Conservation (phyloP, 2,113 vertebrate species). For the Engystomops pustulosus region DNA sequence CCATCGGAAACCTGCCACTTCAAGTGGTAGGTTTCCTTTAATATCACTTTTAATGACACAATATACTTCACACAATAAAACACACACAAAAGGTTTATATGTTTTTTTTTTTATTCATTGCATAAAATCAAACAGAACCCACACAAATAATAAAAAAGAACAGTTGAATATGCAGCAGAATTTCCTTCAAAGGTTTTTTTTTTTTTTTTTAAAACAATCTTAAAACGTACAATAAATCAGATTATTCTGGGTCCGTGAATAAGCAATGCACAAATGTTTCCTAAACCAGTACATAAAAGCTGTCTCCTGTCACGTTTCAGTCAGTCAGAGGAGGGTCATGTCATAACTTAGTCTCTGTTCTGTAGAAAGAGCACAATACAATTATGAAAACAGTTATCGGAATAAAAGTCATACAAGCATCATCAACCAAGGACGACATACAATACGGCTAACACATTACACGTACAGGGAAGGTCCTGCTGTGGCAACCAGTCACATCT, state of each 20-base stretch:
- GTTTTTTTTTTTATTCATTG: conserved; percentile 10
- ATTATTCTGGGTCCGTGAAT: conserved; percentile 43
- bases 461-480: too few relatives aligned
- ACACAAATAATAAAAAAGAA: conserved; percentile 19
- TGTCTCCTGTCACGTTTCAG: conserved; percentile 81
- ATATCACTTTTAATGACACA: too few relatives aligned
- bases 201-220: not conserved
- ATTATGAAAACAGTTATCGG: conserved; percentile 70
- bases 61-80: not conserved
- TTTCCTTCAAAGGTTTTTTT: not conserved
- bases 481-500: too few relatives aligned
- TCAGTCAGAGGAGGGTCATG: conserved; percentile 79
- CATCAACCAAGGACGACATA: conserved; percentile 25
- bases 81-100: not conserved
- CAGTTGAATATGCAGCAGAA: conserved; percentile 5
- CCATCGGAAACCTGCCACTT: too few relatives aligned
- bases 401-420: conserved; percentile 12
- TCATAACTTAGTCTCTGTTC: conserved; percentile 78
- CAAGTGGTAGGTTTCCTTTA: too few relatives aligned
- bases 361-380: conserved; percentile 81
- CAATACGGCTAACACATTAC: too few relatives aligned
- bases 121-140: not conserved
- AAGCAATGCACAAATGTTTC: conserved; percentile 52
- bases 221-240: conserved; percentile 13
- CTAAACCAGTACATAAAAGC: conserved; percentile 71